Conservation (phyloP, 2,888 invertebrate species). For the Philopedon plagiatum region DNA sequence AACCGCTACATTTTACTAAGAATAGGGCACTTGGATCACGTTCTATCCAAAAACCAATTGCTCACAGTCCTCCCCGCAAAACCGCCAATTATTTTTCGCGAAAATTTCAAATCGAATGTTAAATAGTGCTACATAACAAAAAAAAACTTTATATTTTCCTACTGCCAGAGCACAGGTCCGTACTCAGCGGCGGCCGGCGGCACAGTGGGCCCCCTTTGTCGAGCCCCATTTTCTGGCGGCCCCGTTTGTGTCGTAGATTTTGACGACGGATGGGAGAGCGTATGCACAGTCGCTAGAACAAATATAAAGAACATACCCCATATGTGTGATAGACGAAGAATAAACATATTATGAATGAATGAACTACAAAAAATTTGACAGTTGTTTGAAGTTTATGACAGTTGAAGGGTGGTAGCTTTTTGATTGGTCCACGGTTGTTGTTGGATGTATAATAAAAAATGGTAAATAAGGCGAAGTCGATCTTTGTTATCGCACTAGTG, state of each 20-base stretch:
- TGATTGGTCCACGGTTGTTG: slow-evolving; percentile 21
- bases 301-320: slow-evolving; percentile 67
- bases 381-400: background rate
- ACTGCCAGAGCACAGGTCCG: slow-evolving; percentile 48
- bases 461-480: too few relatives aligned
- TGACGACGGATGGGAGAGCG: slow-evolving; percentile 9
- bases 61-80: background rate
- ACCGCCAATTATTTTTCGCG: slow-evolving; percentile 2
- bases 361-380: slow-evolving; percentile 1
- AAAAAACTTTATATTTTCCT: slow-evolving; percentile 32
- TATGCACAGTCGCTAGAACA: slow-evolving; percentile 64
- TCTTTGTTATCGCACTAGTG: too few relatives aligned
- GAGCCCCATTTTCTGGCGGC: slow-evolving; percentile 28
- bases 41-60: background rate
- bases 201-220: slow-evolving; percentile 28
- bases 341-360: background rate
- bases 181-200: slow-evolving; percentile 35
- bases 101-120: background rate
- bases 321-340: slow-evolving; percentile 66
- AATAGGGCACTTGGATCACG: too few relatives aligned
- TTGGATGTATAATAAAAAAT: too few relatives aligned
- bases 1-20: too few relatives aligned
- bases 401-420: slow-evolving; percentile 1
- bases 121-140: slow-evolving; percentile 17
- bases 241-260: slow-evolving; percentile 17